Conservation (phyloP, 2,113 vertebrate genomes). For the Orcinus orca region DNA sequence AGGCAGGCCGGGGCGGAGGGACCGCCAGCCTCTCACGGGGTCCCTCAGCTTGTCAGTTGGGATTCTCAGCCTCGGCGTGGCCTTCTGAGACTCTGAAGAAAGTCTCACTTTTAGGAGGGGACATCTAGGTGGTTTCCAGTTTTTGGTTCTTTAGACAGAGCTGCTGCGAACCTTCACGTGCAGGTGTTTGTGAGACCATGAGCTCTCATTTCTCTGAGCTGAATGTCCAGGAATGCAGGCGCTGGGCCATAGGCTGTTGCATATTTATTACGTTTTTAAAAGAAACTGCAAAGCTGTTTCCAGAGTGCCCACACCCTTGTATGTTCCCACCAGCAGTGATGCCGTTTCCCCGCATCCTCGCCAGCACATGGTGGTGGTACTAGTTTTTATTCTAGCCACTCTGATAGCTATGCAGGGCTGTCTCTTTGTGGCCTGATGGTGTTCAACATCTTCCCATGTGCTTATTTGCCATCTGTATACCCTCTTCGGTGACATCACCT, state of each 20-base stretch:
- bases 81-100: neutral
- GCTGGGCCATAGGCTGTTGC: no score
- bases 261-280: neutral
- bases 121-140: neutral
- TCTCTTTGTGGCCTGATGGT: neutral
- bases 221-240: no score
- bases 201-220: neutral
- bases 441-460: no score
- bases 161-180: neutral
- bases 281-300: neutral
- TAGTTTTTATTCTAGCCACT: neutral
- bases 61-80: neutral
- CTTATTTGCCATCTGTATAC: neutral
- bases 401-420: neutral
- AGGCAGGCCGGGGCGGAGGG: fast-evolving
- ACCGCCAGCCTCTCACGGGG: fast-evolving
- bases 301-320: neutral
- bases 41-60: neutral
- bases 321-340: neutral
- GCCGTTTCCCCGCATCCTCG: fast-evolving
- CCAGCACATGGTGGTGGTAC: fast-evolving
- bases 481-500: neutral
- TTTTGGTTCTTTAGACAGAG: neutral
- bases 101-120: neutral
- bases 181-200: neutral